Base-by-base conservation (phyloP, 2,888 invertebrate genomes). In the Drosophila pullipes region DNA sequence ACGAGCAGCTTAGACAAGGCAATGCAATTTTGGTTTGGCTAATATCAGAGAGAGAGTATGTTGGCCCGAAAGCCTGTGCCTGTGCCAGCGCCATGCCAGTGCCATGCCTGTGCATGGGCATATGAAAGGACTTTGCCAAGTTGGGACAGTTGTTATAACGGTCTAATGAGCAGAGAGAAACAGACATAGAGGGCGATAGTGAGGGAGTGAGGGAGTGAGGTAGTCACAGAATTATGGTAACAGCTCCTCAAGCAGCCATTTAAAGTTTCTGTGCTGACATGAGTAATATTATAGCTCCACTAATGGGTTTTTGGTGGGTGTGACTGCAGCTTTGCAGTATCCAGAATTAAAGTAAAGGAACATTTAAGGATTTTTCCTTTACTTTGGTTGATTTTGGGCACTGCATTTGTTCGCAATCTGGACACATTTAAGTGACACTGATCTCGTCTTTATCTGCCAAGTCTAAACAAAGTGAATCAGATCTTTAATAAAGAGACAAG, bases 21-120 rank as follows among this genome's bases (percentile, higher is more conserved):
- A 83, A 85, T 79, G 66, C 76, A 85, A 85, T 85, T 85, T 73
- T 57, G 62, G 68, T 41, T 54, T 44, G 57, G 64, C 78, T 60
- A 76, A 76, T 76, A 62, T 52, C 25, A 39, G 13, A 35, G 13
- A 35, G 61, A 44, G 55, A 54, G 35, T 11, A 52, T 68, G 49
- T 44, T 55, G 50, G 44, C 65, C 58, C 31, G 6, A n/a, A 31
- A n/a, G 16, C 25, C 25, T 16, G 25, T 22, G 10, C n/a, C n/a
- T 9, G 13, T 35, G 35, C 11, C 35, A 9, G 25, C 4, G 35
- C 35, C 35, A 13, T 9, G 9, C 39, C 9, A 31, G 39, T 9
- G 9, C 39, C 9, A 7, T 35, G 35, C 13, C 35, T 2, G 31
- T 11, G 22, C 5, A 41, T n/a, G 44, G 6, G 22, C 44, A n/a